Evolutionary conservation across 2,888 invertebrate species (phyloP), one percentile per base, ranked within the genome.

Genomic region (Neelides folsomi): DNA sequence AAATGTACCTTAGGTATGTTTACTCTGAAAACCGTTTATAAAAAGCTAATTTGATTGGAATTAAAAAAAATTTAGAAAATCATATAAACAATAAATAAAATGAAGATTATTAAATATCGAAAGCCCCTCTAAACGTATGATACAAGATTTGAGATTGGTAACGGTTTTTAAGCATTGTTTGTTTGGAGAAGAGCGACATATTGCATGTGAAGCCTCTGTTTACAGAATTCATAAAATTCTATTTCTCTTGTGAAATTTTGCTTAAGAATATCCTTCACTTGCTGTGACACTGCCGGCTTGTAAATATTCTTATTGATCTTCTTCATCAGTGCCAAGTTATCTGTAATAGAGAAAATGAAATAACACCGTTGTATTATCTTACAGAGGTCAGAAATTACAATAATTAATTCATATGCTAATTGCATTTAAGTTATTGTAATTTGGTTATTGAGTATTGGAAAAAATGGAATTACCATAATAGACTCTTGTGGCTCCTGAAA

Each of bases 191-290:
- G 54, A 0, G 87, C 87, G 53, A 81, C 72, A 55, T 83, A 77
- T 67, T 90, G 89, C 68, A 81, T 77, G 67, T 89, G 82, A 15
- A 90, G 75, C 66, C 89, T 75, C 68, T 89, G 88, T 64, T 80
- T 80, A 69, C 88, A 88, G 69, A 89, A 90, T 67, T 89, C 83
- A 70, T 89, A 90, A 71, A 90, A 88, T 67, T 90, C 89, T 10
- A 89, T 86, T 72, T 90, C 90, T 51, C 83, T 77, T 0, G 88
- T 88, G 69, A 90, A 88, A 71, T 90, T 89, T 38, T 77, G 79
- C 59, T 87, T 76, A 5, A 90, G 86, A 48, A 89, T 80, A 46
- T 87, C 81, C 69, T 88, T 89, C 2, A 89, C 81, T 63, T 82
- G 81, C 66, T 89, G 86, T 45, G 83, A 82, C 2, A 89, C 87